Evolutionary conservation across 64 coral and sea anemone species (phyloP), one percentile per base, ranked within the genome.

Genomic region (Catalaphyllia jardinei): DNA sequence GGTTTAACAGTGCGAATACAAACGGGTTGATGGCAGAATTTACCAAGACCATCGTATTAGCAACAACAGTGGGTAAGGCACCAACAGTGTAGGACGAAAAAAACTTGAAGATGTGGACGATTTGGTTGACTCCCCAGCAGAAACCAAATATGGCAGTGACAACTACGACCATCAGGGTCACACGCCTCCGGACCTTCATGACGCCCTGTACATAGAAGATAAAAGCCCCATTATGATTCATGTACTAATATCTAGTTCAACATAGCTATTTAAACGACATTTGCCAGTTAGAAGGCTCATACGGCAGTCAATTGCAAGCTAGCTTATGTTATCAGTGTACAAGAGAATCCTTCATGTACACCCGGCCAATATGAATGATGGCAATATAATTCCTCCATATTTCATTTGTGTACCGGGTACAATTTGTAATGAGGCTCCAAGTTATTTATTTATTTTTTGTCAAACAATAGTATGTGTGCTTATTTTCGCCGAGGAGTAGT

Each of bases 81-180:
- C 16, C 30, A 24, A 75, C 22, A 0, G 52, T 25, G 60, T 71
- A 84, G 3, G 29, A 18, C 0, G 89, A 30, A 18, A 62, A 67
- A 14, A 83, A 71, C 4, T 67, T 28, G 25, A 84, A 20, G 4
- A 74, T 52, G 10, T 83, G 20, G 3, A 91, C 31, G 29, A 91
- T 57, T 33, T 79, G 69, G 42, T 74, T 72, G 9, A 78, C 63
- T n/a, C 80, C 67, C 79, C 79, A 91, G 3, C 74, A 84, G 20
- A 82, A 17, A 52, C 18, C 77, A 55, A 74, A 91, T 19, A 91
- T 72, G 20, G 55, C 27, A 10, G 65, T 91, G 57, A 91, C 71
- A 38, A 29, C 57, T 1, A 83, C 24, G 19, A 84, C 79, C 89
- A 91, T 91, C 31, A 62, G 60, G 33, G 89, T 91, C 51, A 71